Base-by-base conservation (phyloP, 92 coral and sea anemone species). In the Hydrozoanthus gracilis region DNA sequence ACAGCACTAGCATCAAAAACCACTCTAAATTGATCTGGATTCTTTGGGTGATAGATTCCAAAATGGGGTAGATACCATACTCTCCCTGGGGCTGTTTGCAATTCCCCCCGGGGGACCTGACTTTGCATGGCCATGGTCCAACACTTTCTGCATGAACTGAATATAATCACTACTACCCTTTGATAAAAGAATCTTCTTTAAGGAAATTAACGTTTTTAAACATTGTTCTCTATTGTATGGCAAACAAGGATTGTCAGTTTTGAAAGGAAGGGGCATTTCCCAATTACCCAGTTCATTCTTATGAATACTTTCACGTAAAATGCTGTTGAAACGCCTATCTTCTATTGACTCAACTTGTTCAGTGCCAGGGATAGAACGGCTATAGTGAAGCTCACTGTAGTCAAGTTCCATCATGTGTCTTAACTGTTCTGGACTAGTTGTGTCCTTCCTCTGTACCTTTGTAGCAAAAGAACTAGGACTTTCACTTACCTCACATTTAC, bases 1-100 rank as follows among this genome's bases (percentile, higher is more conserved):
- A 27, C 71, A 18, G 92, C 92, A 48, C 86, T 84, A 64, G 88
- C 83, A 78, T 85, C 88, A 60, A 88, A 88, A 8, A 88, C 94
- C 18, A 91, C 91, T 7, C 90, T 54, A 5, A 92, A 51, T 51
- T 92, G 88, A 44, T 87, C 87, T 8, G 92, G 90, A 60, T 92
- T 92, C 70, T 77, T 89, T 4, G 87, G 92, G 66, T 82, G 92
- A 48, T 90, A 82, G 18, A 83, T 78, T 51, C 69, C 78, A 66
- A 83, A 83, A 47, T 83, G 78, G 18, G 87, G 87, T 8, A 83
- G 78, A 20, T 13, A 70, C 87, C 87, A 83, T 8, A 64, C 78
- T 15, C 69, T 83, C 77, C 87, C 87, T 17, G 68, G 46, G 48
- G 65, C 39, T 70, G 74, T 75, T 44, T 49, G 14, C 48, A 88